A percentile compares a stretch with the other conserved stretches of the same genome.
Conservation (phyloP, 2,113 vertebrate species). For the Hemicordylus capensis region DNA sequence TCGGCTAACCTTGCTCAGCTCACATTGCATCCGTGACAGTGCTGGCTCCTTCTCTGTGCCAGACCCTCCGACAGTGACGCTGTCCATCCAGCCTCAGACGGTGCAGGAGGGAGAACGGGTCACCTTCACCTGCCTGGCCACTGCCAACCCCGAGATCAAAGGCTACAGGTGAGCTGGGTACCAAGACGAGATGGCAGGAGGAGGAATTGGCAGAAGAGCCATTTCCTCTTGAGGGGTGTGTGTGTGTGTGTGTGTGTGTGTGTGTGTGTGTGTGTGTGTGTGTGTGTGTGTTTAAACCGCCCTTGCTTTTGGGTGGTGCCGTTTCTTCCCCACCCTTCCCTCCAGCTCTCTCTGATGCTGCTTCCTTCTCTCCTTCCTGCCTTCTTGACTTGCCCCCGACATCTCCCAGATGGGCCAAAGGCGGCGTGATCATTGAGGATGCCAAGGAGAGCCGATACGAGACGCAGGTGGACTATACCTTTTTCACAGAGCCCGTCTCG, state of each 20-base stretch:
- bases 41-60: rapidly evolving
- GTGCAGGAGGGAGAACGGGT: constrained; percentile 94
- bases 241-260: too few species aligned
- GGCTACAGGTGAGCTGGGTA: constrained; percentile 86
- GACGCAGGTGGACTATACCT: constrained; percentile 92
- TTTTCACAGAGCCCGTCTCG: constrained; percentile 96
- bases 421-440: constrained; percentile 89
- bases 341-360: not conserved
- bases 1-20: too few species aligned
- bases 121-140: constrained; percentile 90
- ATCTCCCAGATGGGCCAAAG: constrained; percentile 90
- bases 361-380: not conserved
- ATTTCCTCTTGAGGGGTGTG: too few species aligned
- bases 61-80: constrained; percentile 91
- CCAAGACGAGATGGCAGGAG: not conserved
- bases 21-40: too few species aligned
- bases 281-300: too few species aligned
- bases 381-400: rapidly evolving
- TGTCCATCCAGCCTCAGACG: constrained; percentile 93
- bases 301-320: not conserved
- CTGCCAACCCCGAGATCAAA: constrained; percentile 92
- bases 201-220: rapidly evolving
- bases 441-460: constrained; percentile 88
- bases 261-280: too few species aligned
- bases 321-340: not conserved